Conservation (phyloP, 2,888 invertebrate species). For the Limenitis camilla region DNA sequence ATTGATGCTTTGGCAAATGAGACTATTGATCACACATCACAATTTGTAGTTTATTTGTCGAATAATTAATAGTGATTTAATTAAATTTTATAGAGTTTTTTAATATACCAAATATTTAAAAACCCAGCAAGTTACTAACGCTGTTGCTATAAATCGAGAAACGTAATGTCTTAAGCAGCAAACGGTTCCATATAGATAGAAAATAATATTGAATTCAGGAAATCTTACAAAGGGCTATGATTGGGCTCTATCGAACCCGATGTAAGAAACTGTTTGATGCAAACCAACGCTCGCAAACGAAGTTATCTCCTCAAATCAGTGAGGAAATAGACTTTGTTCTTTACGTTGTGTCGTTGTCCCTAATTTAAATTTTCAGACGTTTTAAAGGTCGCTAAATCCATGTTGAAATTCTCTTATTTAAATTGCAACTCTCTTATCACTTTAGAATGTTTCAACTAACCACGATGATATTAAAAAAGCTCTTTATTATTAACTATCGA, state of each 20-base stretch:
- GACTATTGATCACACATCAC: too few relatives aligned
- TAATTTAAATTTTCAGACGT: slow-evolving; percentile 15
- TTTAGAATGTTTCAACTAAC: too few relatives aligned
- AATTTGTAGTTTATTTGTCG: too few relatives aligned
- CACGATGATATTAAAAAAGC: too few relatives aligned
- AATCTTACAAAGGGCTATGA: slow-evolving; percentile 23
- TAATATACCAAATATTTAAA: too few relatives aligned
- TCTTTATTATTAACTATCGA: too few relatives aligned
- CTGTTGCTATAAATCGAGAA: background rate
- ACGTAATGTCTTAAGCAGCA: background rate
- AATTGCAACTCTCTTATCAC: too few relatives aligned
- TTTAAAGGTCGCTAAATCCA: slow-evolving; percentile 2
- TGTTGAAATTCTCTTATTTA: too few relatives aligned
- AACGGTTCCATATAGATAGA: slow-evolving; percentile 1
- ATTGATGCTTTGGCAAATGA: too few relatives aligned
- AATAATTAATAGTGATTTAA: too few relatives aligned
- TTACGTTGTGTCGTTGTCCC: slow-evolving; percentile 6
- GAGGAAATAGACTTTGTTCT: slow-evolving; percentile 20
- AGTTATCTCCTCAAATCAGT: slow-evolving; percentile 21
- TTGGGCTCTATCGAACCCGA: slow-evolving; percentile 10
- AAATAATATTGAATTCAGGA: slow-evolving; percentile 20
- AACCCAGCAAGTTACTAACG: too few relatives aligned
- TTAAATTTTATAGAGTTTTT: too few relatives aligned
- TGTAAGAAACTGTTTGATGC: slow-evolving; percentile 17
- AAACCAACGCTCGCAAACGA: slow-evolving; percentile 17